phyloP scores from a whole-genome alignment of 2,888 invertebrate species.

The Heliconius hortense region DNA sequence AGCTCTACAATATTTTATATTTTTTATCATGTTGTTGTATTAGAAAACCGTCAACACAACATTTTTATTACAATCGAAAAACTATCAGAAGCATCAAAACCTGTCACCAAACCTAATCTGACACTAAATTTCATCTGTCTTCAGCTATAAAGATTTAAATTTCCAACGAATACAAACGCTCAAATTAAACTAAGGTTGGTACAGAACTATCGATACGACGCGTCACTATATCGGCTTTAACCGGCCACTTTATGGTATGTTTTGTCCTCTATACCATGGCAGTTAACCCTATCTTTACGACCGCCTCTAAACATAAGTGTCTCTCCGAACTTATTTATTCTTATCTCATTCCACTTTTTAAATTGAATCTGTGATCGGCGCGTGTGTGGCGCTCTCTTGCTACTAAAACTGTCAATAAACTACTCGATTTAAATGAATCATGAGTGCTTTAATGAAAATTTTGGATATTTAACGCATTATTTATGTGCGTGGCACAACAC shows the following conservation, averaged over 20 bases:
- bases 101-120: slow-evolving; percentile 16
- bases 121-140: slow-evolving; percentile 25
- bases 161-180: slow-evolving; percentile 37
- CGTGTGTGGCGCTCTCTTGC: slow-evolving; percentile 74
- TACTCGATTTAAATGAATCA: slow-evolving; percentile 62
- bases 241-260: slow-evolving; percentile 80
- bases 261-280: slow-evolving; percentile 77
- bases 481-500: slow-evolving; percentile 64
- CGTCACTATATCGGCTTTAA: slow-evolving; percentile 63
- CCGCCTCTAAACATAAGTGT: slow-evolving; percentile 81
- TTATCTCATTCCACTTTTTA: slow-evolving; percentile 81
- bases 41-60: neutral
- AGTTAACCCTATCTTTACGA: slow-evolving; percentile 82
- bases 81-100: slow-evolving; percentile 28
- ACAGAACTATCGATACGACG: slow-evolving; percentile 48
- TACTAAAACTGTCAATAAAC: slow-evolving; percentile 79
- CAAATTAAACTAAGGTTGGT: slow-evolving; percentile 38
- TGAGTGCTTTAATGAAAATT: slow-evolving; percentile 72
- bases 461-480: slow-evolving; percentile 66
- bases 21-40: neutral
- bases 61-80: neutral
- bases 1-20: neutral
- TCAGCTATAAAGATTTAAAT: slow-evolving; percentile 33
- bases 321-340: slow-evolving; percentile 80
- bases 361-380: slow-evolving; percentile 78